Percentiles rank a stretch among this genome's conserved stretches.
phyloP scores from a whole-genome alignment of 2,113 vertebrate genomes.

The Eptatretus burgeri region DNA sequence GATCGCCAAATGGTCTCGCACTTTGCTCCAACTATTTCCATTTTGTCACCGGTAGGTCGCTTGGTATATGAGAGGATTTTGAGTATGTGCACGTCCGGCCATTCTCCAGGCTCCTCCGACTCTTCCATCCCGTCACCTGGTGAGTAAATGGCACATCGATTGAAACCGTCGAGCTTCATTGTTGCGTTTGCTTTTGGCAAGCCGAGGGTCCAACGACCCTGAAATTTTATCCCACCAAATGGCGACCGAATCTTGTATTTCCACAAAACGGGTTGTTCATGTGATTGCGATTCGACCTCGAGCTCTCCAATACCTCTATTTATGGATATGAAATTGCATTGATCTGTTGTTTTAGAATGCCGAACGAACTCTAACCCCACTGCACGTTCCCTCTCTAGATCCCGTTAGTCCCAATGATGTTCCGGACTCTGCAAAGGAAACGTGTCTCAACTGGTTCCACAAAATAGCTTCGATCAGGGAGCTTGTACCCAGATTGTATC shows the following conservation, averaged over 20 bases:
- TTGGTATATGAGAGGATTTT: conserved; percentile 74
- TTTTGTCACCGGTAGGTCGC: conserved; percentile 23
- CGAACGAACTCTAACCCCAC: too few species aligned
- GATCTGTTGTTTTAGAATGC: too few species aligned
- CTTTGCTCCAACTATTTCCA: not conserved
- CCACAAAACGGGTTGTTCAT: not conserved
- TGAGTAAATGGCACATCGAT: too few species aligned
- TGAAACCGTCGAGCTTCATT: too few species aligned
- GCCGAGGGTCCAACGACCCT: too few species aligned
- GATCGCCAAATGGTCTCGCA: too few species aligned
- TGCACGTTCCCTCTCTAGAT: conserved; percentile 19
- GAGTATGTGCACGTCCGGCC: conserved; percentile 48
- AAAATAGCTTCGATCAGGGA: conserved; percentile 95
- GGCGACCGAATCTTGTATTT: not conserved
- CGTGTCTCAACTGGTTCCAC: conserved; percentile 97
- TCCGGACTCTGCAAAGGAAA: conserved; percentile 75
- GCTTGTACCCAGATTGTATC: conserved; percentile 86
- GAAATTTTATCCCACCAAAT: too few species aligned
- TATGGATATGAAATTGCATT: too few species aligned
- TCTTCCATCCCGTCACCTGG: too few species aligned
- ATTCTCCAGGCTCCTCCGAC: conserved; percentile 7
- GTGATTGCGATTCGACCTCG: conserved; percentile 7
- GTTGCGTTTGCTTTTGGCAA: too few species aligned
- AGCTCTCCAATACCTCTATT: too few species aligned
- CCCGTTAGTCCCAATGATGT: conserved; percentile 50